Base-by-base conservation (phyloP, 1,140 invertebrate species). In the Riptortus pedestris region DNA sequence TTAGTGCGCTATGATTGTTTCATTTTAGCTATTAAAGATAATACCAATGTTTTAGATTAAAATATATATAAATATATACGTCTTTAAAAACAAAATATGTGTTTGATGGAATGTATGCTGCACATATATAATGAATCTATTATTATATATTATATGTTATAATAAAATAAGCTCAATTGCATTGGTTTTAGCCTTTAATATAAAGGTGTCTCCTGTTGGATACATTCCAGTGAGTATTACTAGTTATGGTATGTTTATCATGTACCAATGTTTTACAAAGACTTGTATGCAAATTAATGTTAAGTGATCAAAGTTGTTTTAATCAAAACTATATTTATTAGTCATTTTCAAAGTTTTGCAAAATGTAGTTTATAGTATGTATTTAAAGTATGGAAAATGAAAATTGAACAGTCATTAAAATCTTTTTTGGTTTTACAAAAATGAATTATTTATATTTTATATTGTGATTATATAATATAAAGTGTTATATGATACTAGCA, bases 241-340 rank as follows among this genome's bases (percentile, higher is more conserved):
- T 5, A 38, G 31, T 38, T 55, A 18, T 55, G 51, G 51, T 55
- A 55, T 55, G 24, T 26, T 24, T 9, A 47, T 2, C 1, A 20
- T 47, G 26, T 55, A 55, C 51, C 51, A 18, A 24, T 24, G 24
- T 55, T 38, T 55, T 55, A 55, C 12, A 47, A 47, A 24, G 51
- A 55, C 51, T 55, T 55, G 2, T 55, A 55, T 24, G 51, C 26
- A 26, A 24, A 55, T 16, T 55, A 22, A 14, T 18, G 24, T 55
- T 26, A 55, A 55, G 20, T 55, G 51, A 55, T 55, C 51, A 55
- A 55, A 55, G 51, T 55, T 55, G 18, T 55, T 55, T 48, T 55
- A 24, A 55, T 24, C 24, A 18, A 55, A 55, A 55, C 20, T 27
- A 12, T 55, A 26, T 55, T 55, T 55, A 26, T 55, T 55, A 55